Evolutionary conservation across 2,113 vertebrate species (phyloP), one percentile per base, ranked within the genome.

Genomic region (Oreochromis tanganicae): DNA sequence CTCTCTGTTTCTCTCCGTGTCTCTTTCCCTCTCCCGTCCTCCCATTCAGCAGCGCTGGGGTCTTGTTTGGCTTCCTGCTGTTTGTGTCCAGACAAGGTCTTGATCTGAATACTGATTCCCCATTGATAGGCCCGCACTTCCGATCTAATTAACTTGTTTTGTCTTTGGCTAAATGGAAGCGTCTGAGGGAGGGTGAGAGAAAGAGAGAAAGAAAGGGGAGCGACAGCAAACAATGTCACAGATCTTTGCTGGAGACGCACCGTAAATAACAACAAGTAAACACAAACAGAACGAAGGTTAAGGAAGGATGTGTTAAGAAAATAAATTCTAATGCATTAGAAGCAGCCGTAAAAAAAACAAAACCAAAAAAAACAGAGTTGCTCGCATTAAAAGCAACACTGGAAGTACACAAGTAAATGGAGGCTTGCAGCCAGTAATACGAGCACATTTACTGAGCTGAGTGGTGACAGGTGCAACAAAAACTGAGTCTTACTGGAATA

Each of bases 101-200:
- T 93, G 94, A 95, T 96, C 93, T 94, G 90, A 96, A 96, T 95
- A 94, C 94, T 93, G 95, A 96, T 96, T 95, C 92, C 75, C 89
- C 94, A 93, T 95, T 96, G 96, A 96, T 96, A 97, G 95, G 88
- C 95, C 96, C 85, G 93, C 95, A 95, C 95, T 97, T 97, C 97
- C 97, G 97, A 97, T 97, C 96, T 95, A 97, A 97, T 98, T 97
- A 97, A 93, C 95, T 97, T 98, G 97, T 97, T 98, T 97, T 97
- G 97, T 97, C 97, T 97, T 96, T 75, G 92, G 89, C 92, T 92
- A 94, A 95, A 95, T 94, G 91, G 91, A 90, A 94, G 93, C 55
- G 92, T 93, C 91, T 87, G 68, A 94, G 87, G 88, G 83, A 92
- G 92, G 93, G 90, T 80, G 92, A 90, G 87, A 46, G 88, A 79